Evolutionary conservation across 2,888 invertebrate species (phyloP), one percentile per base, ranked within the genome.

Genomic region (Cataglyphis cursor): DNA sequence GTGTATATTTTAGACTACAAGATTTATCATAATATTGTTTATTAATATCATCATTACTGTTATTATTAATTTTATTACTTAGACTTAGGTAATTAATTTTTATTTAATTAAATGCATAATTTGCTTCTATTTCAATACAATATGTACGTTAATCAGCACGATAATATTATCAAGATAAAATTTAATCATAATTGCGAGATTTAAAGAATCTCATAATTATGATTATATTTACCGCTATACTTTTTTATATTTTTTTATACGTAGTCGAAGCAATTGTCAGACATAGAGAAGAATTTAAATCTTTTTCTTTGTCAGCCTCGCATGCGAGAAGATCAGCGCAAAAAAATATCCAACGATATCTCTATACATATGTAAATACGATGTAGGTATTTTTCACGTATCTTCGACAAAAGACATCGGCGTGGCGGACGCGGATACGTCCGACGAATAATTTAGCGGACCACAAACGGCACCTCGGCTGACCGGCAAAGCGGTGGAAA

Each of bases 381-480:
- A 48, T 59, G 59, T 80, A 72, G 78, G 24, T 78, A 80, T 72
- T 80, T 80, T 80, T 80, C 78, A 73, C 78, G 44, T 80, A 80
- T 80, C 81, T 89, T 87, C 87, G 81, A 87, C 89, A 87, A 87
- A 88, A 81, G 66, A 68, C 66, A 82, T 48, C 72, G 73, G 62
- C 74, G 57, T 70, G 51, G 28, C 21, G 62, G 18, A 65, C 61
- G 70, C 72, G 70, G 70, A 82, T 66, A 74, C 62, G 72, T 66
- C 81, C 70, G 66, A 83, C 80, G 80, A 89, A 89, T 89, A 88
- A 89, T 90, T 89, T 88, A 83, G 81, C 88, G 83, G 70, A 83
- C 88, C 80, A 82, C 81, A 85, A 86, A 83, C 81, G 83, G 82
- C 84, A 24, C 57, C 72, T 59, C 48, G 38, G 78, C 9, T 81